These are phyloP conservation scores for Cynopterus sphinx DNA, from an alignment of 2,797 vertebrate species.

Conservation along the genomic window DNA sequence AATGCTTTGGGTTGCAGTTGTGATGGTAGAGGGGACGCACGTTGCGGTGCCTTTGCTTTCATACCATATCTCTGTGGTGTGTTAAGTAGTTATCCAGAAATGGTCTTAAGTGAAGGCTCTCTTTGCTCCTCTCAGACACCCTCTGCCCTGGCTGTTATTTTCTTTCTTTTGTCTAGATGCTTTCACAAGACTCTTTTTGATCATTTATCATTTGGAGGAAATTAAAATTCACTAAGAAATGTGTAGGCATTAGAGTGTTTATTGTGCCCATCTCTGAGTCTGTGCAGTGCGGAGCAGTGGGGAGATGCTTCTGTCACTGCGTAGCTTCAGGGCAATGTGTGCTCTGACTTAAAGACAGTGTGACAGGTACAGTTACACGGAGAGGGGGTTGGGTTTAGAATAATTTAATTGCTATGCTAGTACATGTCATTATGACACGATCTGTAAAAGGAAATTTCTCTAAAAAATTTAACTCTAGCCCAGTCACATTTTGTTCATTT, in stretches of 20 bases:
- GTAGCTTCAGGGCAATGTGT: slow-evolving; percentile 42
- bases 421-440: slow-evolving; percentile 33
- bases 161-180: slow-evolving; percentile 60
- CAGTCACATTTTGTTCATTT: not conserved
- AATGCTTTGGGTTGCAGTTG: not conserved
- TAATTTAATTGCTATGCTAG: slow-evolving; percentile 67
- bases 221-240: slow-evolving; percentile 33
- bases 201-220: slow-evolving; percentile 63
- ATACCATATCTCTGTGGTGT: not conserved
- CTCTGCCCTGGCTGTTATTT: not conserved
- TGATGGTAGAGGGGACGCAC: not conserved
- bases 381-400: slow-evolving; percentile 20
- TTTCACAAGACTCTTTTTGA: slow-evolving; percentile 38
- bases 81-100: slow-evolving; percentile 37
- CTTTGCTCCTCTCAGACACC: not conserved
- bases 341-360: slow-evolving; percentile 48
- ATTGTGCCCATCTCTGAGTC: not conserved
- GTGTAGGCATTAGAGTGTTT: slow-evolving; percentile 21
- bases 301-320: slow-evolving; percentile 39
- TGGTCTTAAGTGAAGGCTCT: slow-evolving; percentile 29
- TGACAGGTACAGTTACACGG: not conserved
- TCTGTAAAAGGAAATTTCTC: not conserved
- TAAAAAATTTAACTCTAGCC: not conserved
- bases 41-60: slow-evolving; percentile 54
- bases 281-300: not conserved